A percentile compares a stretch with the other conserved stretches of the same genome.
Evolutionary conservation across 1,140 invertebrate genomes (phyloP).

Genomic region (Hesperophylax magnus): DNA sequence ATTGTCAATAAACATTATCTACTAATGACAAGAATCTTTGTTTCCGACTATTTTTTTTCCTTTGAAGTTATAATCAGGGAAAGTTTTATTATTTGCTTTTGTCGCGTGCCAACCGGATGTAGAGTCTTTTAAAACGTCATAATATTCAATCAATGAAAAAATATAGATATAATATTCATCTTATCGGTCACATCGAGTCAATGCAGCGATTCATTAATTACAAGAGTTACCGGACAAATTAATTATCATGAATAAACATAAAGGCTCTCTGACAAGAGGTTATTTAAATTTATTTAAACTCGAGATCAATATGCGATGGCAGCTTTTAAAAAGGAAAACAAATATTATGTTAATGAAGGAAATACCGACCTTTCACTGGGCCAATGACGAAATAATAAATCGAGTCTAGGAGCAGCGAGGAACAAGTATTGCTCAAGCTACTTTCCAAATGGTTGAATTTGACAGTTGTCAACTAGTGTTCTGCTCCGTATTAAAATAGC

Average conservation of each 20-base stretch:
- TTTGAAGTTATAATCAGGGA: not conserved
- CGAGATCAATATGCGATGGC: slow-evolving; percentile 3
- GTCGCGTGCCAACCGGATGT: slow-evolving; percentile 13
- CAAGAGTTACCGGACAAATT: not conserved
- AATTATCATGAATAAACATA: slow-evolving; percentile 20
- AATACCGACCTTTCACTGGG: slow-evolving; percentile 15
- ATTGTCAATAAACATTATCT: slow-evolving; percentile 6
- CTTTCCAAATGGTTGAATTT: too few relatives aligned
- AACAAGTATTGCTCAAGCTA: too few relatives aligned
- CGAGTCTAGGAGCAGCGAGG: too few relatives aligned
- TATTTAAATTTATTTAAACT: slow-evolving; percentile 10
- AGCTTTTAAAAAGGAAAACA: slow-evolving; percentile 29
- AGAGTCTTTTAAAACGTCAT: not conserved
- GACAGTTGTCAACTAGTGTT: too few relatives aligned
- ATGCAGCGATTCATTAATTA: slow-evolving; percentile 14
- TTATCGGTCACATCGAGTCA: not conserved
- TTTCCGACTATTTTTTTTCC: not conserved
- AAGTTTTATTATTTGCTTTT: slow-evolving; percentile 21
- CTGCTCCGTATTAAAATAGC: too few relatives aligned
- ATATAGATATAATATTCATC: not conserved
- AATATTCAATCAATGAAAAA: not conserved
- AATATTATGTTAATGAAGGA: slow-evolving; percentile 40
- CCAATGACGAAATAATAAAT: not conserved
- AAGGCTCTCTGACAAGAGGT: not conserved
- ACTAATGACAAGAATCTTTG: slow-evolving; percentile 12